Evolutionary conservation across 2,797 vertebrate genomes (phyloP).

Genomic region (Helostoma temminkii): DNA sequence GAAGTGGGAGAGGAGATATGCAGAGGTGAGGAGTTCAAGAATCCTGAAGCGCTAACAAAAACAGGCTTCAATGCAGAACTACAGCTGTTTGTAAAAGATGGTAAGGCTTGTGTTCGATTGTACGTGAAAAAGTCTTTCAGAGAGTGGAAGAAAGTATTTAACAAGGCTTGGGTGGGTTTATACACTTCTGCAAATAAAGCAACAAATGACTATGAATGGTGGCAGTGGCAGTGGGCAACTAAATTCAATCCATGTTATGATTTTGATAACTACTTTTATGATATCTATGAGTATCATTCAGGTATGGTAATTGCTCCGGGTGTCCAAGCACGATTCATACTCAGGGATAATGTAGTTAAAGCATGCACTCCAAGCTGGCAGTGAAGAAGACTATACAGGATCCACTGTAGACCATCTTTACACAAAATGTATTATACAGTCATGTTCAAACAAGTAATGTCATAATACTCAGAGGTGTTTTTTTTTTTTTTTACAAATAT

Average conservation of each 20-base stretch:
- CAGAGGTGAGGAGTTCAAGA: conserved; percentile 50
- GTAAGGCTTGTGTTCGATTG: conserved; percentile 65
- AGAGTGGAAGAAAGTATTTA: conserved; percentile 47
- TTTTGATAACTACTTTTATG: background rate
- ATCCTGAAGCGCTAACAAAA: conserved; percentile 17
- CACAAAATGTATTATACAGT: background rate
- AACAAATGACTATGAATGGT: conserved; percentile 49
- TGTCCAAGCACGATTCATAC: conserved; percentile 67
- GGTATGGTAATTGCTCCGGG: conserved; percentile 49
- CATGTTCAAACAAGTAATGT: too few relatives aligned
- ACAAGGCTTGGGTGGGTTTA: conserved; percentile 65
- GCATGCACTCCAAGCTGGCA: conserved; percentile 48
- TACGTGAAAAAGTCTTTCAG: conserved; percentile 30
- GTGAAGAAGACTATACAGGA: background rate
- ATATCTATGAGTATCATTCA: conserved; percentile 61
- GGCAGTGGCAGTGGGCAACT: conserved; percentile 69
- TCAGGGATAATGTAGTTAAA: background rate
- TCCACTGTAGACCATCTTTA: background rate
- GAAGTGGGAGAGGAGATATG: conserved; percentile 44
- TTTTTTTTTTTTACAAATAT: too few relatives aligned
- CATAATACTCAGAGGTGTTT: too few relatives aligned
- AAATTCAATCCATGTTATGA: conserved; percentile 34
- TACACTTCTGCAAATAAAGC: conserved; percentile 41
- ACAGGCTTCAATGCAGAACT: conserved; percentile 30
- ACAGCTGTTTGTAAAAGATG: conserved; percentile 61